Conservation (phyloP, 2,113 vertebrate species). For the Columba janthina region DNA sequence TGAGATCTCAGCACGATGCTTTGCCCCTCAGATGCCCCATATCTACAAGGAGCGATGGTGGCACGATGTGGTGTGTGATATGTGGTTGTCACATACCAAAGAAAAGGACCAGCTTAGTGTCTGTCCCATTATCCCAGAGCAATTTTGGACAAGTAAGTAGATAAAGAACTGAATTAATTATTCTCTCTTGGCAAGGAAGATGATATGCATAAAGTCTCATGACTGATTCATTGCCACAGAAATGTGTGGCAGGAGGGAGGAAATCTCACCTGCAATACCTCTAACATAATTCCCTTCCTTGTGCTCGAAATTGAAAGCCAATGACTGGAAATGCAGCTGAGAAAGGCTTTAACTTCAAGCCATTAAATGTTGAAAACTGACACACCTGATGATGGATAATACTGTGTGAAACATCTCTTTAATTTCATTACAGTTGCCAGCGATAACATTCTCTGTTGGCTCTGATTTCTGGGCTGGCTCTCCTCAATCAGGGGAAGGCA, state of each 20-base stretch:
- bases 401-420: not conserved
- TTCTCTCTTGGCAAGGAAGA: not conserved
- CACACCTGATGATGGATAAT: constrained; percentile 39
- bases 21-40: not conserved
- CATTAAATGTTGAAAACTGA: not conserved
- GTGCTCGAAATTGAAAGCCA: not conserved
- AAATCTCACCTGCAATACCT: constrained; percentile 8
- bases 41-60: not conserved
- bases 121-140: not conserved
- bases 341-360: constrained; percentile 11
- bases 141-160: not conserved
- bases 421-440: not conserved
- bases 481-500: not conserved
- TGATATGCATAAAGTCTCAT: not conserved
- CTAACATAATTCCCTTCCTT: not conserved
- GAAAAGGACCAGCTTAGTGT: not conserved
- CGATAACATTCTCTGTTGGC: not conserved
- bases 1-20: accelerated
- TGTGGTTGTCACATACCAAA: not conserved
- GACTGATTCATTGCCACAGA: not conserved
- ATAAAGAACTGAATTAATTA: not conserved
- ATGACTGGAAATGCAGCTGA: not conserved
- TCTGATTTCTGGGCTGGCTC: constrained; percentile 5
- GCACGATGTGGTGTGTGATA: not conserved
- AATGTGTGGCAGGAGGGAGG: not conserved